These are phyloP conservation scores for Lagodon rhomboides DNA, from an alignment of 2,797 vertebrate genomes.

Conservation along the genomic window DNA sequence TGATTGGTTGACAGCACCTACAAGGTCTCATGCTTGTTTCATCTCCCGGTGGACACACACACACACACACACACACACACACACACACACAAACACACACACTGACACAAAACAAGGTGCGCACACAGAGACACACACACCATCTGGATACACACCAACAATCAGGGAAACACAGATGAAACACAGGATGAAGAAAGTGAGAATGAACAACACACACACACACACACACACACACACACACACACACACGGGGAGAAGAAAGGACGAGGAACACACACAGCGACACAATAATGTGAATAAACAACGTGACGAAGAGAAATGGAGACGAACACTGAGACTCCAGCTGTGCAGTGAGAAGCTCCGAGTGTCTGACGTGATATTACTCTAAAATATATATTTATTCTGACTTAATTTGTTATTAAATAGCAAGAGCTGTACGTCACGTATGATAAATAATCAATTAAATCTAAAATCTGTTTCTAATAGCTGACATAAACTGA, in stretches of 20 bases:
- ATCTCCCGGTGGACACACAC: slow-evolving; percentile 36
- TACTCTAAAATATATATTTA: no score
- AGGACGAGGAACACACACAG: background rate
- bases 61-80: background rate
- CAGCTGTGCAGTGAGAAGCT: no score
- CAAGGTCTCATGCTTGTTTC: slow-evolving; percentile 60
- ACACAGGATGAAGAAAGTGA: background rate
- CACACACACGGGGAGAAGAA: no score
- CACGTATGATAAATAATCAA: no score
- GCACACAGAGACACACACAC: slow-evolving; percentile 17
- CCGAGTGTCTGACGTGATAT: no score
- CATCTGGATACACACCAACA: slow-evolving; percentile 35
- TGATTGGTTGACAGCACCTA: slow-evolving; percentile 62
- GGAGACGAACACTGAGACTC: no score
- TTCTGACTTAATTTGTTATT: no score
- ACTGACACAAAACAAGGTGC: background rate
- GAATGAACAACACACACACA: background rate
- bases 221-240: background rate
- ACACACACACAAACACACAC: background rate
- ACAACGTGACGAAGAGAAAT: background rate
- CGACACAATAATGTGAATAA: background rate
- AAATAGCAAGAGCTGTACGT: no score
- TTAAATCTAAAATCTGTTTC: no score
- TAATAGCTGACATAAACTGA: no score
- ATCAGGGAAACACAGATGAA: slow-evolving; percentile 9